Base-by-base conservation (phyloP, 1,140 invertebrate species). In the Agrypnia vestita region DNA sequence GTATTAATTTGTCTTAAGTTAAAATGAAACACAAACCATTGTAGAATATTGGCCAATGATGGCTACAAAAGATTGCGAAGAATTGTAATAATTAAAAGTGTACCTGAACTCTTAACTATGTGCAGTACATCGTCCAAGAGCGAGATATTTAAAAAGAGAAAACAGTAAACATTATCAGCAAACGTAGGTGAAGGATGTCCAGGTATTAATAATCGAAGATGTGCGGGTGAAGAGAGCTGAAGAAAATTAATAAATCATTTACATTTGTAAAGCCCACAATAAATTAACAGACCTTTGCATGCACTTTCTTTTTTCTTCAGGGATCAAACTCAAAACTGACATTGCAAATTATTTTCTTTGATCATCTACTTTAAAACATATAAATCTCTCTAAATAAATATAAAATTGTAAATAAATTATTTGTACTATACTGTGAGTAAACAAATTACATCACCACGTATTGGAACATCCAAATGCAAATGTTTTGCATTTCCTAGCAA, bases 321-420 rank as follows among this genome's bases (percentile, higher is more conserved):
- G 89, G 61, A 87, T 85, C 53, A 89, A 84, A 86, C 87, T 89
- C 75, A 89, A 79, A 78, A 87, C 86, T 84, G 88, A 88, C 88
- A 89, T 89, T 13, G 19, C 46, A 21, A 62, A 76, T 25, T 13
- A 59, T n/a, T 47, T 12, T 17, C 17, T 47, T 47, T 47, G 3
- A 49, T 71, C 7, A 25, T 12, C 15, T 15, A 46, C 44, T 69
- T 0, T 47, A 49, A 49, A 46, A 71, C 46, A 17, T 47, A 15
- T 19, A 71, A 47, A 71, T 47, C 46, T 46, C 43, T 25, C 19
- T 44, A 71, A 25, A 71, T 47, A 71, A 49, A 13, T 44, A 10
- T 71, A 71, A 71, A 47, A n/a, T 47, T 71, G 15, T 49, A 21
- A 47, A 71, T 17, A 71, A 46, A 46, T 19, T n/a, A n/a, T n/a